Evolutionary conservation across 1,140 invertebrate species (phyloP).

Genomic region (Eriosoma lanigerum): DNA sequence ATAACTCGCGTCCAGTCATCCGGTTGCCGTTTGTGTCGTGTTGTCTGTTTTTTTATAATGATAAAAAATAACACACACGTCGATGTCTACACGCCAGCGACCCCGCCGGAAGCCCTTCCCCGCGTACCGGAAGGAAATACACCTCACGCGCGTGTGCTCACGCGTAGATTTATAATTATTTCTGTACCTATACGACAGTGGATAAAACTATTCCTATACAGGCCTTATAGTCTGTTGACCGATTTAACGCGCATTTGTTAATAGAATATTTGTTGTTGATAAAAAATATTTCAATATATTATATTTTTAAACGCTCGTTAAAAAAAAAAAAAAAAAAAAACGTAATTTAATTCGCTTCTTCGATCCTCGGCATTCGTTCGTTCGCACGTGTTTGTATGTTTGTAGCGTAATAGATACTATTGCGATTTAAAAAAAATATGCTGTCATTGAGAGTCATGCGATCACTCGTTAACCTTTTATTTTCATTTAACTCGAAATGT

Average conservation of each 20-base stretch:
- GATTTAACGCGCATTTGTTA: background rate
- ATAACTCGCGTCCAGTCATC: conserved; percentile 13
- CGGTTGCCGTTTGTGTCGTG: background rate
- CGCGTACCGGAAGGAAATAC: conserved; percentile 6
- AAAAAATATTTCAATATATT: background rate
- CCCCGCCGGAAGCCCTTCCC: background rate
- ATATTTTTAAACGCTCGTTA: background rate
- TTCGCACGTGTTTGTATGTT: background rate
- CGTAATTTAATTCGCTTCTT: background rate
- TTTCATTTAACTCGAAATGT: no score
- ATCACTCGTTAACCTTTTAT: no score
- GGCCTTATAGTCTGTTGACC: background rate
- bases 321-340: background rate
- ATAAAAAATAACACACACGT: background rate
- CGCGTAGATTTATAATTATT: conserved; percentile 33
- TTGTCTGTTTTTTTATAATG: conserved; percentile 1
- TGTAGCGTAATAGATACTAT: no score
- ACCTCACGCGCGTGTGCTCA: conserved; percentile 21
- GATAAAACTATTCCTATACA: background rate
- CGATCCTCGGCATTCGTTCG: background rate
- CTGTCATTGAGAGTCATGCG: no score
- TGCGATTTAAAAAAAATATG: no score
- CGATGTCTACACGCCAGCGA: background rate
- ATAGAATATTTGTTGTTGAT: background rate
- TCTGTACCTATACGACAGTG: background rate